These are phyloP conservation scores for Petrocephalus zakoni DNA, from an alignment of 2,113 vertebrate genomes.

Conservation along the genomic window DNA sequence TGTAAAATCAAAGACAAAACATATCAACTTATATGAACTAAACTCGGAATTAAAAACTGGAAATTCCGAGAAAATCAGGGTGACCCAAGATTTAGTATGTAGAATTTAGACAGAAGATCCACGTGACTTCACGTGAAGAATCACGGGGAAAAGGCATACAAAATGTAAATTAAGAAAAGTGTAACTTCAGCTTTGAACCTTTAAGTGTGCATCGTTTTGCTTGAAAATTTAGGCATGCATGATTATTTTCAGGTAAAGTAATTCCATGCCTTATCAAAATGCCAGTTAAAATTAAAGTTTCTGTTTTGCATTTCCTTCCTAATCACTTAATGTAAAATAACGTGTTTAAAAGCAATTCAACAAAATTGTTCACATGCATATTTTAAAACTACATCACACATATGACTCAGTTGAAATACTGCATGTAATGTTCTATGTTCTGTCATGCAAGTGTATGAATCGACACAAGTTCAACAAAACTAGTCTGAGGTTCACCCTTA, in stretches of 20 bases:
- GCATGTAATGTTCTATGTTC: slow-evolving; percentile 25
- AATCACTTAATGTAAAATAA: not conserved
- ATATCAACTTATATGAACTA: not conserved
- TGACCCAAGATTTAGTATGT: not conserved
- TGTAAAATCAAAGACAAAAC: not conserved
- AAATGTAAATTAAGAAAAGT: not conserved
- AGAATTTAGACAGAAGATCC: not conserved
- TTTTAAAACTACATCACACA: slow-evolving; percentile 35
- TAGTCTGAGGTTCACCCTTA: slow-evolving; percentile 39
- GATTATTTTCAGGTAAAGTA: not conserved
- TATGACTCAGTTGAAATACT: slow-evolving; percentile 39
- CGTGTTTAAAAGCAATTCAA: slow-evolving; percentile 8
- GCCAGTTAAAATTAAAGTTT: not conserved
- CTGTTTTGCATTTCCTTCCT: not conserved
- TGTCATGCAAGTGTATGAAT: slow-evolving; percentile 32
- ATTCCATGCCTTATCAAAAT: not conserved
- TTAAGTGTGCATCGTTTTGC: not conserved
- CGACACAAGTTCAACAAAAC: slow-evolving; percentile 34
- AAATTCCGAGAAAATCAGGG: not conserved
- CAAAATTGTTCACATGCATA: slow-evolving; percentile 17
- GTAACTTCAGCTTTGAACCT: not conserved
- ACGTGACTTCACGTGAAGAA: not conserved
- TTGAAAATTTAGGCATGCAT: not conserved
- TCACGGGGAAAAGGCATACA: not conserved
- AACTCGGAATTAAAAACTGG: not conserved